phyloP scores from a whole-genome alignment of 2,888 invertebrate genomes.

The Apoda limacodes region DNA sequence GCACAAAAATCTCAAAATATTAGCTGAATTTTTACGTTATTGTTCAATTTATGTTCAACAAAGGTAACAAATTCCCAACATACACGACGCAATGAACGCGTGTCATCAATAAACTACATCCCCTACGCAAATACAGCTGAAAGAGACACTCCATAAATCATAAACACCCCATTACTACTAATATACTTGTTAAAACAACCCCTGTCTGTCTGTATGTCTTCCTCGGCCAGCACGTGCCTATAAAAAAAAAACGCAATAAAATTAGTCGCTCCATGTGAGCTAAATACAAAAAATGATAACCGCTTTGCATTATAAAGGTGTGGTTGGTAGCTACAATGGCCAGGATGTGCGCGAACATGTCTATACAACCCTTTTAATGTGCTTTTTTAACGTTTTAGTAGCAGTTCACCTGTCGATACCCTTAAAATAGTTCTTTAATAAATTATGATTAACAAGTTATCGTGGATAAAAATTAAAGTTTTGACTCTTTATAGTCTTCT shows the following conservation, averaged over 20 bases:
- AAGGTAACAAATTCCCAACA: conserved; percentile 35
- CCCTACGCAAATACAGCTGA: conserved; percentile 55
- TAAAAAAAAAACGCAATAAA: conserved; percentile 44
- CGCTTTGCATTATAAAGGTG: conserved; percentile 60
- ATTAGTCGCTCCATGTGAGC: conserved; percentile 43
- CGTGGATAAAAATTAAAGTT: too few relatives aligned
- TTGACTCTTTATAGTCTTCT: too few relatives aligned
- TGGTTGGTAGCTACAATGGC: conserved; percentile 35
- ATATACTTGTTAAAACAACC: conserved; percentile 69
- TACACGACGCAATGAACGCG: conserved; percentile 38
- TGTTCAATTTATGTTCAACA: conserved; percentile 16
- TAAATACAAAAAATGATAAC: conserved; percentile 49
- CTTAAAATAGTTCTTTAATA: conserved; percentile 7
- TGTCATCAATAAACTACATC: conserved; percentile 59
- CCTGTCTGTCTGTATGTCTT: conserved; percentile 55
- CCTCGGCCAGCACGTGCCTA: conserved; percentile 41
- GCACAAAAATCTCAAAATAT: too few relatives aligned
- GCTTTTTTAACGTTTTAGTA: conserved; percentile 30
- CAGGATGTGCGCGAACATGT: conserved; percentile 47
- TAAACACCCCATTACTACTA: conserved; percentile 58
- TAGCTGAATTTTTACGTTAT: too few relatives aligned
- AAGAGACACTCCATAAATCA: conserved; percentile 65
- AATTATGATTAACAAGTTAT: conserved; percentile 16
- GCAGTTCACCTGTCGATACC: conserved; percentile 49
- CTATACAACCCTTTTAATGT: conserved; percentile 34